Conservation (phyloP, 2,888 invertebrate genomes). For the Rhingia campestris region DNA sequence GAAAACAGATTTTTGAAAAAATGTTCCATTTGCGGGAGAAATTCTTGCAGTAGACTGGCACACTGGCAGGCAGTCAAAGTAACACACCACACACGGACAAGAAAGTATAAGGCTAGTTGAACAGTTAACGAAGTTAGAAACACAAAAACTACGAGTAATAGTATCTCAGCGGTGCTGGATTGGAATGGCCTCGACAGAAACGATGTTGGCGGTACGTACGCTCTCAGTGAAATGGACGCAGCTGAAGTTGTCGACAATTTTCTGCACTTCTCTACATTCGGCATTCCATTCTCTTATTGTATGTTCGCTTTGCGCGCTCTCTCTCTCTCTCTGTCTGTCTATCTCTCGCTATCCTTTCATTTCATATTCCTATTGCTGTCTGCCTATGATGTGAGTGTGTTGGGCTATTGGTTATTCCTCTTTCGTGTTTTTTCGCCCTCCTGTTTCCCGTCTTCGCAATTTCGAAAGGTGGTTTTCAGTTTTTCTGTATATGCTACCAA, state of each 20-base stretch:
- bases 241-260: conserved; percentile 58
- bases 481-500: conserved; percentile 19
- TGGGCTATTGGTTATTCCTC: conserved; percentile 46
- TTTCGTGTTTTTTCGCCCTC: conserved; percentile 38
- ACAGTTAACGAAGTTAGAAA: conserved; percentile 50
- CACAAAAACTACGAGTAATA: conserved; percentile 66
- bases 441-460: conserved; percentile 34
- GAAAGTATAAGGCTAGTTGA: conserved; percentile 13
- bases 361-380: neutral
- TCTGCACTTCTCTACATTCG: conserved; percentile 55
- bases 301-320: neutral
- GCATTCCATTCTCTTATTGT: conserved; percentile 57
- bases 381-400: neutral
- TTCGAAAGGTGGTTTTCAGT: conserved; percentile 69
- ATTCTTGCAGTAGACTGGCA: conserved; percentile 38
- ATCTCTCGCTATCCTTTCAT: neutral
- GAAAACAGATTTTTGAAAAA: conserved; percentile 46
- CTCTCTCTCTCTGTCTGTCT: conserved; percentile 30
- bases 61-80: conserved; percentile 11
- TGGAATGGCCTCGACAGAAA: conserved; percentile 53
- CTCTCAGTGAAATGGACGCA: conserved; percentile 73
- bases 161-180: conserved; percentile 43
- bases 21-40: conserved; percentile 57
- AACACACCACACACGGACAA: conserved; percentile 35
- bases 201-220: conserved; percentile 65